These are phyloP conservation scores for Platysternon megacephalum DNA, from an alignment of 2,113 vertebrate genomes.

Conservation along the genomic window DNA sequence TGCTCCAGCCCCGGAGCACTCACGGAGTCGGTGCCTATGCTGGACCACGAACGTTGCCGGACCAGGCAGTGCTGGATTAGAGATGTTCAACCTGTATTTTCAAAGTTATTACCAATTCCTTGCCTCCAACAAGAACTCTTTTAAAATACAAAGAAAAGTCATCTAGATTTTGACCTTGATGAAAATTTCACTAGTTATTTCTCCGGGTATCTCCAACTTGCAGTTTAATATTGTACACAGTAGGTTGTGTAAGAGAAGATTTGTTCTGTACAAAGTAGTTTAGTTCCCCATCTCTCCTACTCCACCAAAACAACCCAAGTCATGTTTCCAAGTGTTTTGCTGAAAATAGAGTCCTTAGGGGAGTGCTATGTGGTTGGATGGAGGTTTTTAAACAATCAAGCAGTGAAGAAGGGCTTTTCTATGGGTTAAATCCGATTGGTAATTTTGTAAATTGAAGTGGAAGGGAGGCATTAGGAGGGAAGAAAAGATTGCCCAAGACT, in stretches of 20 bases:
- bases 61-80: too few species aligned
- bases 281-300: neutral
- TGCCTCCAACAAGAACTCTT: neutral
- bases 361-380: neutral
- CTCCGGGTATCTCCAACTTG: neutral
- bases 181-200: constrained; percentile 1
- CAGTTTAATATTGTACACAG: neutral
- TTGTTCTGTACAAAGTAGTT: constrained; percentile 3
- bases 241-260: neutral
- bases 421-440: neutral
- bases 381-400: constrained; percentile 23
- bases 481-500: neutral
- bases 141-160: constrained; percentile 8
- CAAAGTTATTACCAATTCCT: constrained; percentile 11
- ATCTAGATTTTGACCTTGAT: constrained; percentile 29
- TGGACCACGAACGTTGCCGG: too few species aligned
- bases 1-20: too few species aligned
- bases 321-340: constrained; percentile 9
- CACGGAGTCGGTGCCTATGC: too few species aligned
- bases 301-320: neutral
- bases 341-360: neutral
- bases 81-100: neutral
- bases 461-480: neutral
- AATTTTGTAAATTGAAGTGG: neutral
- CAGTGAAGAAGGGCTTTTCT: neutral